A percentile compares a stretch with the other conserved stretches of the same genome.
Conservation (phyloP, 2,113 vertebrate species). For the Halcyon senegalensis region DNA sequence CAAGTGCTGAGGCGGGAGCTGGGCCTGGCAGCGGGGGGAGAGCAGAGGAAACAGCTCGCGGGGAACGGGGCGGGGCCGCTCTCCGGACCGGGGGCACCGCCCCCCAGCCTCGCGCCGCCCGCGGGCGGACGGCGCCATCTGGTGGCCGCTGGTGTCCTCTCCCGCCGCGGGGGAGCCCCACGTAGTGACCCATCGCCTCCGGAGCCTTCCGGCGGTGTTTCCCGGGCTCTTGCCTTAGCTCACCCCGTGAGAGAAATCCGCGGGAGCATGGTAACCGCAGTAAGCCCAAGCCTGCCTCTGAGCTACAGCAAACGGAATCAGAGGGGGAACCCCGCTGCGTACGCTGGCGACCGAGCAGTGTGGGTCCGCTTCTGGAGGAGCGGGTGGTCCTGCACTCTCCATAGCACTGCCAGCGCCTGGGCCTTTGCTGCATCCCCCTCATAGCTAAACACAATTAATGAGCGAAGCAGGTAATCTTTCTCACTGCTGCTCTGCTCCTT, state of each 20-base stretch:
- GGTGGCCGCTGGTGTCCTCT: not conserved
- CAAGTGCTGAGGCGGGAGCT: rapidly evolving
- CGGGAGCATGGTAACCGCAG: rapidly evolving
- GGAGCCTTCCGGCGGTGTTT: not conserved
- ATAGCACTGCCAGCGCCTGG: rapidly evolving
- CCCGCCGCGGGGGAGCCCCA: not conserved
- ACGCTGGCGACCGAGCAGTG: rapidly evolving
- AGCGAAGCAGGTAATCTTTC: not conserved
- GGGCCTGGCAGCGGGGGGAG: rapidly evolving
- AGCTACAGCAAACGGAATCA: not conserved
- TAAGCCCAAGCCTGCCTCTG: not conserved
- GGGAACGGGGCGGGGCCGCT: no score
- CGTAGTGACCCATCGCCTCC: no score
- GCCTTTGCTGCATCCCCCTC: not conserved
- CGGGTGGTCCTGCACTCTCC: rapidly evolving
- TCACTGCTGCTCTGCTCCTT: not conserved
- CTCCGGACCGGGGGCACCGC: no score
- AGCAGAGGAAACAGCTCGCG: not conserved
- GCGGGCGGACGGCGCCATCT: not conserved
- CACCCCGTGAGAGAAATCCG: rapidly evolving
- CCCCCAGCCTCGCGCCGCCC: no score
- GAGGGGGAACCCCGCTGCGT: rapidly evolving
- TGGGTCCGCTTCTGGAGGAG: rapidly evolving
- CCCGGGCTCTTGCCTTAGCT: no score
- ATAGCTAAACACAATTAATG: not conserved